Base-by-base conservation (phyloP, 2,113 vertebrate species). In the Capricornis sumatraensis region DNA sequence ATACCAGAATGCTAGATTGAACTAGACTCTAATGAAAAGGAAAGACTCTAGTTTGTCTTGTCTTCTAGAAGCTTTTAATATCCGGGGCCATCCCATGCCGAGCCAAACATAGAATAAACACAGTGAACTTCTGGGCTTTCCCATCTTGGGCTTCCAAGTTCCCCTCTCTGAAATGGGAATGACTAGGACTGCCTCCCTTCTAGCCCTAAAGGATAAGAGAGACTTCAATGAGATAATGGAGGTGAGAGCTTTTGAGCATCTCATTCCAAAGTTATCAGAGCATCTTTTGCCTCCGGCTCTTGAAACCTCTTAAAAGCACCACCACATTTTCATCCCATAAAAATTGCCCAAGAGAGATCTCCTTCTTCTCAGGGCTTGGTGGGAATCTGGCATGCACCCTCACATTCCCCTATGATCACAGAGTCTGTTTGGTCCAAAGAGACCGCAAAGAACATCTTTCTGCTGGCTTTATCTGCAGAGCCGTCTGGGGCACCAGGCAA, bases 291-390 rank as follows among this genome's bases (percentile, higher is more conserved):
- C 97, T 43, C 1, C 19, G 96, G 97, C 96, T 96, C 81, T 97
- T 96, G 97, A 98, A 98, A 95, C 96, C 88, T 96, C 93, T 97
- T 97, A 87, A 98, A 97, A 98, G 94, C 90, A 92, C 74, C 67
- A 92, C 50, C 87, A 88, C n/a, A 95, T 96, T 97, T 97, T 97
- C 93, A 97, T 96, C 90, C 96, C 84, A 57, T 81, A 95, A 97
- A 97, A 97, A 93, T 97, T 98, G 78, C 97, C 96, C 87, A 96
- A 97, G 96, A 97, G 67, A 97, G 74, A 96, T 82, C 58, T 97
- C 53, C 74, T 96, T 94, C 95, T 97, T 96, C 89, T 90, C 36
- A 93, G 95, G 67, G 17, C 82, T 87, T 33, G 90, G 92, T 98
- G 97, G 96, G 96, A 97, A 96, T 23, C 96, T 97, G 96, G 94